Conservation (phyloP, 2,113 vertebrate species). For the Rissa tridactyla region DNA sequence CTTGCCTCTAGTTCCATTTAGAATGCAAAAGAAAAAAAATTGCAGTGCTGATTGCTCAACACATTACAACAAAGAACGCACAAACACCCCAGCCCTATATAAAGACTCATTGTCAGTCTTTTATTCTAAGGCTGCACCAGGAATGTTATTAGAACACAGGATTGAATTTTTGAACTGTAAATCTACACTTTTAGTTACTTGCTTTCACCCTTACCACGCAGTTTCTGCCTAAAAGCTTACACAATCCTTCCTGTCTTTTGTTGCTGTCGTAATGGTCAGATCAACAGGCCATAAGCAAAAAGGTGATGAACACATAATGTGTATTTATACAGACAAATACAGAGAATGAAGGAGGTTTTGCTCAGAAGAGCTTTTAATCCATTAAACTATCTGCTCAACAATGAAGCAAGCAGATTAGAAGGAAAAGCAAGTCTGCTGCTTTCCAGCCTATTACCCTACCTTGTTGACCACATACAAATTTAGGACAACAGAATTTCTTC, state of each 20-base stretch:
- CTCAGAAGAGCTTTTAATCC: not conserved
- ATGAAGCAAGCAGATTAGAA: not conserved
- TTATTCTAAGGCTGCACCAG: not conserved
- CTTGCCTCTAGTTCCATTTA: not conserved
- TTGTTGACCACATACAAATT: not conserved
- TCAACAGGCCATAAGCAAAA: not conserved
- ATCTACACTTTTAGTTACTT: not conserved
- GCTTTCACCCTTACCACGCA: not conserved
- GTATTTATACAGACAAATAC: not conserved
- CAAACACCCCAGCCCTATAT: not conserved
- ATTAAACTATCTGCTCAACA: not conserved
- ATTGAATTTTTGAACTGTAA: not conserved
- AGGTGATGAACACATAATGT: not conserved
- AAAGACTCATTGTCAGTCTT: not conserved
- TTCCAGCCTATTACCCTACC: not conserved
- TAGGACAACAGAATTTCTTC: not conserved
- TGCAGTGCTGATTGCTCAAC: not conserved
- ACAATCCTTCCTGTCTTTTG: not conserved
- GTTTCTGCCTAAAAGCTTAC: not conserved
- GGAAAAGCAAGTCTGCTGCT: not conserved
- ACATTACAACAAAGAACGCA: not conserved
- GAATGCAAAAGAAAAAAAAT: not conserved
- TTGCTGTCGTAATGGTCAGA: not conserved
- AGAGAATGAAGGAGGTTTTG: not conserved
- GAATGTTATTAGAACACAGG: not conserved